Evolutionary conservation across 2,888 invertebrate genomes (phyloP), one percentile per base, ranked within the genome.

Genomic region (Amitus sp.): DNA sequence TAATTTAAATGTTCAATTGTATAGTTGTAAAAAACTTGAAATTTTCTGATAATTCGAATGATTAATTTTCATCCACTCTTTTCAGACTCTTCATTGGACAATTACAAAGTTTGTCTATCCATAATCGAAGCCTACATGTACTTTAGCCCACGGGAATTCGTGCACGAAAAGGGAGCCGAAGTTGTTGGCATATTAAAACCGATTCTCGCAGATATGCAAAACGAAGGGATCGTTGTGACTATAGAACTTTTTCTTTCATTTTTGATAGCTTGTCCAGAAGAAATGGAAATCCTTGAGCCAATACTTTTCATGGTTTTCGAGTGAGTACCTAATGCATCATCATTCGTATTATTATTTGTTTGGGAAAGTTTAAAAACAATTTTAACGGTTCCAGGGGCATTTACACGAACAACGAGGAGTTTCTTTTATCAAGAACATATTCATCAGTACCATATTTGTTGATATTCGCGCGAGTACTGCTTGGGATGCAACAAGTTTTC

Each of bases 61-160:
- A 27, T 27, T 5, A 27, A 33, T 37, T 19, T 47, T 47, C 27
- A 28, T 30, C 42, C 54, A 19, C 59, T 69, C 45, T 40, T 83
- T 83, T 12, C 82, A 92, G 95, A 95, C 81, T 87, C 88, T 80
- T 91, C 93, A 0, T 88, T 93, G 0, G 95, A 96, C 76, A 90
- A 93, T 80, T 84, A 96, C 9, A 86, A 90, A 62, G 87, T 89
- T 57, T 91, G 93, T 65, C 85, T 95, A 10, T 88, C 90, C 72
- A 91, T 96, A 76, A 90, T 92, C 78, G 89, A 93, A 80, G 93
- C 91, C 0, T 94, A 95, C 79, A 86, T 94, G 0, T 82, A 95
- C 12, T 83, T 96, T 9, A 90, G 90, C 64, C 93, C 94, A 0
- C 89, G 91, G 73, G 87, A 91, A 68, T 93, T 93, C 76, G 85